These are phyloP conservation scores for Podargus strigoides DNA, from an alignment of 2,797 vertebrate genomes.

Conservation along the genomic window DNA sequence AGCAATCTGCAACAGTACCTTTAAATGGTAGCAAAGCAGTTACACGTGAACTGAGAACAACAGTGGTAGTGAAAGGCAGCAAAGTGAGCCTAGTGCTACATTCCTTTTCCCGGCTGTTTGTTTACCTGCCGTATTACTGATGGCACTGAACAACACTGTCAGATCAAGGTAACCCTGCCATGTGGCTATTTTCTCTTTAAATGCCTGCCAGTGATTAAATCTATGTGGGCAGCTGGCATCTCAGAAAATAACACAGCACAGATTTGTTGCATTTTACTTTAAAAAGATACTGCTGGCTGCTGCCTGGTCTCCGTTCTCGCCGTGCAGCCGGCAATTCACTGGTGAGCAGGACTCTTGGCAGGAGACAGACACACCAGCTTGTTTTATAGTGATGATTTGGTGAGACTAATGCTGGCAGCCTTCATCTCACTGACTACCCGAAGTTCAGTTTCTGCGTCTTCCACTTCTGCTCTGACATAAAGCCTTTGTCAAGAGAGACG, in stretches of 20 bases:
- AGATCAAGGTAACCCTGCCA: neutral
- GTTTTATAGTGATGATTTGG: neutral
- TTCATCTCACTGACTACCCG: conserved; percentile 31
- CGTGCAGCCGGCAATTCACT: rapidly evolving
- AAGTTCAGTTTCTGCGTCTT: conserved; percentile 58
- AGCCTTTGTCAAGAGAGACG: conserved; percentile 61
- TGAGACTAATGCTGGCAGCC: neutral
- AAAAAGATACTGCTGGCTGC: neutral
- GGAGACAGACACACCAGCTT: neutral
- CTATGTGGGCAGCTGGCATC: neutral
- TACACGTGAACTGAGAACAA: neutral
- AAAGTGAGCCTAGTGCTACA: rapidly evolving
- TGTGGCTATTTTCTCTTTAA: neutral
- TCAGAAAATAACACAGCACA: neutral
- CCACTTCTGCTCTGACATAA: conserved; percentile 68
- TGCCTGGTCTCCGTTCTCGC: neutral
- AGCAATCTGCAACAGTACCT: neutral
- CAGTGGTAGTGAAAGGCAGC: neutral
- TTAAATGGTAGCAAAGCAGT: neutral
- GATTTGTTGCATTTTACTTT: neutral
- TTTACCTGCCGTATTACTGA: neutral
- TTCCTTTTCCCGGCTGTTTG: neutral
- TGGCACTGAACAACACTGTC: neutral
- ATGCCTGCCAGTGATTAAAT: neutral
- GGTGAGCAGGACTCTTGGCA: rapidly evolving